Evolutionary conservation across 2,113 vertebrate species (phyloP).

Genomic region (Polypterus bichir): DNA sequence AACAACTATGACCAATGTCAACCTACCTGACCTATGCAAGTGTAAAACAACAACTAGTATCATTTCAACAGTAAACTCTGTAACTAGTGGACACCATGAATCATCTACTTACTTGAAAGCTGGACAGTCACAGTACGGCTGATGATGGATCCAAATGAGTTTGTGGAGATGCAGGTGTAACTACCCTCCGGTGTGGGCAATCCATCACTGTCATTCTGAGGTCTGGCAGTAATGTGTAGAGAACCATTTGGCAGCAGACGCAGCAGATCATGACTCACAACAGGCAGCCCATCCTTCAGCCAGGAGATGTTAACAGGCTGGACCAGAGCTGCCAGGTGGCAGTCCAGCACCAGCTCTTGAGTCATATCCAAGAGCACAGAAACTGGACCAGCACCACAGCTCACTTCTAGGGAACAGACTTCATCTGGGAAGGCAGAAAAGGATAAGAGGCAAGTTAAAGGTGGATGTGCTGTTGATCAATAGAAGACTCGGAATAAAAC

Average conservation of each 20-base stretch:
- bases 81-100: too few species aligned
- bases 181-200: slow-evolving; percentile 50
- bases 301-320: slow-evolving; percentile 65
- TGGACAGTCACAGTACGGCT: slow-evolving; percentile 70
- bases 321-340: slow-evolving; percentile 55
- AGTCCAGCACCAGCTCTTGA: slow-evolving; percentile 62
- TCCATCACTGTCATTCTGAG: slow-evolving; percentile 23
- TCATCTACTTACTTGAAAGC: slow-evolving; percentile 64
- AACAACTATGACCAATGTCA: too few species aligned
- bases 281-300: slow-evolving; percentile 61
- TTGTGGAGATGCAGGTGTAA: slow-evolving; percentile 70
- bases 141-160: slow-evolving; percentile 65
- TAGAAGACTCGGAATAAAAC: background rate
- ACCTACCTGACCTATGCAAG: too few species aligned
- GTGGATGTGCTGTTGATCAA: background rate
- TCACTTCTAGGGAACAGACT: slow-evolving; percentile 67
- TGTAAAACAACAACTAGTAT: too few species aligned
- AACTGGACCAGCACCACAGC: slow-evolving; percentile 69
- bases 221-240: slow-evolving; percentile 47
- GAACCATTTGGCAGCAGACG: slow-evolving; percentile 67
- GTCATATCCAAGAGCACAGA: slow-evolving; percentile 65
- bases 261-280: slow-evolving; percentile 44
- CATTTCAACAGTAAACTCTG: too few species aligned
- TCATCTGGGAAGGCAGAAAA: slow-evolving; percentile 50
- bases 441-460: slow-evolving; percentile 10